phyloP scores from a whole-genome alignment of 2,113 vertebrate genomes.

The Pristiophorus japonicus region DNA sequence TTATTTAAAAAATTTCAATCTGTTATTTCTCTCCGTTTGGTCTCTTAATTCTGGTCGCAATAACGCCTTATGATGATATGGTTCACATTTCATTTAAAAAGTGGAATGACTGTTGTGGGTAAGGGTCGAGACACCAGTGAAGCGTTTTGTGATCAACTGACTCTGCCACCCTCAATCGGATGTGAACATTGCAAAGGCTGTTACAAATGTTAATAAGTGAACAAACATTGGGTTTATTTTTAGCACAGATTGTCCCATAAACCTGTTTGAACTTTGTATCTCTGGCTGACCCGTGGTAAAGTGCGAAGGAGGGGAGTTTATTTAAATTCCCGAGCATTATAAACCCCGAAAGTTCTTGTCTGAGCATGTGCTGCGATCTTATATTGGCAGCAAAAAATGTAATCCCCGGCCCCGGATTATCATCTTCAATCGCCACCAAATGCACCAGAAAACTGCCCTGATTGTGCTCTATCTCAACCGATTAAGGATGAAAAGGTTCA shows the following conservation, averaged over 20 bases:
- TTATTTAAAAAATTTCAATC: no score
- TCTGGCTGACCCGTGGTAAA: neutral
- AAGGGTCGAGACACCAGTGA: neutral
- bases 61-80: no score
- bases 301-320: neutral
- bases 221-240: neutral
- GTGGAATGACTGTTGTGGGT: no score
- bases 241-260: slow-evolving; percentile 1
- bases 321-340: neutral
- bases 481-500: neutral
- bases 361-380: neutral
- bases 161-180: neutral
- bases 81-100: neutral
- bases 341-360: neutral
- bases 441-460: neutral
- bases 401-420: neutral
- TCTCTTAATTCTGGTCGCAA: neutral
- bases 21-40: neutral
- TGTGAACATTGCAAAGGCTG: neutral
- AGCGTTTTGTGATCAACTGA: no score
- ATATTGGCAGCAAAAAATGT: neutral
- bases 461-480: neutral
- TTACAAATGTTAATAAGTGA: neutral
- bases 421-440: neutral
- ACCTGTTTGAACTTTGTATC: neutral